Conservation (phyloP, 2,797 vertebrate species). For the Notamacropus eugenii region DNA sequence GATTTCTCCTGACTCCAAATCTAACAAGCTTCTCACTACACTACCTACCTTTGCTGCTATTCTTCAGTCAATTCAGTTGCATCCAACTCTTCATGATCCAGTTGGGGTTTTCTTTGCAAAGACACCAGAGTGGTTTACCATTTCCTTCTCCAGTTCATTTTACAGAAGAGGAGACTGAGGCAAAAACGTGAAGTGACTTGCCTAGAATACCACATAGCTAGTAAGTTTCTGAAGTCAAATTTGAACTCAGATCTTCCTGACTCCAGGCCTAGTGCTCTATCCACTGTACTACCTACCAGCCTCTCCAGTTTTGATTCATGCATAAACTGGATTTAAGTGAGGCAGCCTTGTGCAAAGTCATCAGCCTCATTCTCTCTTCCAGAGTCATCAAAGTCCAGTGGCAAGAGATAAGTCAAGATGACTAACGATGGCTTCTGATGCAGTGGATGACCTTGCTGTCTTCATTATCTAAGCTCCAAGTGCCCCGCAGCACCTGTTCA, state of each 20-base stretch:
- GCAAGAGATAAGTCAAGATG: not conserved
- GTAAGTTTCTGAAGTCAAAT: not conserved
- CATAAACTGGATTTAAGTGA: not conserved
- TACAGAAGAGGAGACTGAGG: not conserved
- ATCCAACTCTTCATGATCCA: not conserved
- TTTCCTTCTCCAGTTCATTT: not conserved
- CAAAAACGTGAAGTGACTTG: not conserved
- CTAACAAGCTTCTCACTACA: not conserved
- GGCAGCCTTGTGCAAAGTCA: not conserved
- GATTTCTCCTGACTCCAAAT: not conserved
- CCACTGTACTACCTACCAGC: not conserved
- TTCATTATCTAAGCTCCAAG: not conserved
- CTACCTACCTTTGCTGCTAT: not conserved
- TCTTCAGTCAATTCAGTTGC: not conserved
- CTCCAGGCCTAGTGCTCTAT: not conserved
- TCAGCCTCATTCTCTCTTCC: not conserved
- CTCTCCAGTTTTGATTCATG: not conserved
- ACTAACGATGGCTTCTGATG: not conserved
- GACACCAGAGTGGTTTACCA: not conserved
- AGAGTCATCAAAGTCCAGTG: not conserved
- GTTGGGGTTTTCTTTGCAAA: not conserved
- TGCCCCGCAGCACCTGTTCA: not conserved
- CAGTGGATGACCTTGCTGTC: not conserved
- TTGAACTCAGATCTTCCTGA: not conserved
- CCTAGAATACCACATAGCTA: not conserved